Base-by-base conservation (phyloP, 1,140 invertebrate species). In the Atta texana region DNA sequence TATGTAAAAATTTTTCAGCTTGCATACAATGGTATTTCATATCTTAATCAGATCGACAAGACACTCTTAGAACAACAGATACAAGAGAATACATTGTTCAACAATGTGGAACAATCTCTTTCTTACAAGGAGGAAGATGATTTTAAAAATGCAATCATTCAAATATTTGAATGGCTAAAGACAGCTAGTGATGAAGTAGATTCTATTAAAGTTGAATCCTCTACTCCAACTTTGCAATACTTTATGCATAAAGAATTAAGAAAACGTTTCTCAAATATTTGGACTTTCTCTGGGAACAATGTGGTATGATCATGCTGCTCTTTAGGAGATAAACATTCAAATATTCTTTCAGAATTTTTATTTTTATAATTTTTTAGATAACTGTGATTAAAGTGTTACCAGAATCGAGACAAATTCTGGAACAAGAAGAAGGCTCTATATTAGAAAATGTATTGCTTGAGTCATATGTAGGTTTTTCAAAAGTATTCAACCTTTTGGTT, bases 21-120 rank as follows among this genome's bases (percentile, higher is more conserved):
- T 90, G 94, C 95, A 39, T 96, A 97, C 92, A 94, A 96, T 82
- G 97, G 97, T 51, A 95, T 98, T 72, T 95, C 97, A 8, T 98
- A 96, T 90, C 87, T 97, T 3, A 97, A 97, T 92, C 95, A 96
- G 89, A 87, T 88, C 8, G 96, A 96, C 49, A 93, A 95, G 88
- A 71, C 87, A 3, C 34, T 92, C 61, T 31, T 96, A 0, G 57
- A 72, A 51, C 80, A 92, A 31, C 90, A 95, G 72, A 34, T 96
- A 7, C 85, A 93, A 44, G 82, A 92, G 34, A 84, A 82, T 18
- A 53, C 77, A 0, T 88, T 94, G 87, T 85, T 87, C 28, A 63
- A 64, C 78, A 93, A 88, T 87, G 87, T 93, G 34, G 91, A 92
- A 49, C 64, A 92, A 34, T 90, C 88, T 63, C 31, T 93, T 14